phyloP scores from a whole-genome alignment of 2,797 vertebrate genomes.

The Eleutherodactylus coqui region DNA sequence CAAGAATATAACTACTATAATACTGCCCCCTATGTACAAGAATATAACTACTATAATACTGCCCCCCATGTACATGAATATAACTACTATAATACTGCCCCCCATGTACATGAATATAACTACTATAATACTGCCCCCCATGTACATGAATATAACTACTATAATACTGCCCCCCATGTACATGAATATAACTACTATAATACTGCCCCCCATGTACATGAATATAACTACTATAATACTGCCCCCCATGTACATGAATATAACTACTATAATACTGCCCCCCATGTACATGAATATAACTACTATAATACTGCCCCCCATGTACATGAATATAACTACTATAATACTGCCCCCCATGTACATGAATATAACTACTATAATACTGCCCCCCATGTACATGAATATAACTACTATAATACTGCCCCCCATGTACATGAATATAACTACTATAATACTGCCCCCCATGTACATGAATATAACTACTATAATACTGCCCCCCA shows the following conservation, averaged over 20 bases:
- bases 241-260: background rate
- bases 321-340: background rate
- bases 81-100: too few relatives aligned
- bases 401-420: slow-evolving; percentile 9
- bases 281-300: background rate
- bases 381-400: background rate
- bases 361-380: slow-evolving; percentile 1
- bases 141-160: too few relatives aligned
- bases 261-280: slow-evolving; percentile 6
- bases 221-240: too few relatives aligned
- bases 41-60: too few relatives aligned
- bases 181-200: too few relatives aligned
- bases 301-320: background rate
- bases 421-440: background rate
- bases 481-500: background rate
- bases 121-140: too few relatives aligned
- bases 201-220: too few relatives aligned
- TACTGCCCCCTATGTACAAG: too few relatives aligned
- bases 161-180: too few relatives aligned
- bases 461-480: background rate
- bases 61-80: too few relatives aligned
- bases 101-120: too few relatives aligned
- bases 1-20: too few relatives aligned
- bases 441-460: background rate
- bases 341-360: background rate